Conservation (phyloP, 2,888 invertebrate genomes). For the Cataglyphis altisquamis region DNA sequence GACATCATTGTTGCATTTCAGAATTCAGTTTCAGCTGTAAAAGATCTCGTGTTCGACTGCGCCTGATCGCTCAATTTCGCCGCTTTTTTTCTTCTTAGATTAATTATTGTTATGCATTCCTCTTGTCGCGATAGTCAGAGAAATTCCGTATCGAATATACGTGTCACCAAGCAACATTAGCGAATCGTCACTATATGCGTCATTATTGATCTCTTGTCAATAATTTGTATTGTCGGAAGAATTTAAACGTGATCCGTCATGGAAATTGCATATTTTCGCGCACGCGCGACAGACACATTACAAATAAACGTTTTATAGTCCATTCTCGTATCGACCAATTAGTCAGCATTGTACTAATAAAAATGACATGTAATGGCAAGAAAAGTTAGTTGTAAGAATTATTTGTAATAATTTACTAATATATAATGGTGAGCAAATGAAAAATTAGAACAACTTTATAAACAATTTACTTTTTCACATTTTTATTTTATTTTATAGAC, state of each 20-base stretch:
- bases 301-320: slow-evolving; percentile 30
- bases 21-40: background rate
- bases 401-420: slow-evolving; percentile 5
- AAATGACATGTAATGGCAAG: background rate
- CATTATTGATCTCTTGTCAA: slow-evolving; percentile 25
- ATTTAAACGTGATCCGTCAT: slow-evolving; percentile 30
- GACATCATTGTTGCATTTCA: slow-evolving; percentile 11
- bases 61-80: background rate
- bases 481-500: background rate
- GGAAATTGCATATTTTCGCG: slow-evolving; percentile 15
- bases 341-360: slow-evolving; percentile 3
- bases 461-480: background rate
- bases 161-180: slow-evolving; percentile 32
- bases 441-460: background rate
- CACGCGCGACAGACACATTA: background rate
- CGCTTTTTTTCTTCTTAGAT: slow-evolving; percentile 17
- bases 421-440: background rate
- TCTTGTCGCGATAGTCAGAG: slow-evolving; percentile 23
- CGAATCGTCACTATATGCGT: slow-evolving; percentile 32
- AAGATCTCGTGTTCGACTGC: background rate
- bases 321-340: slow-evolving; percentile 13
- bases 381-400: background rate
- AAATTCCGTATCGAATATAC: slow-evolving; percentile 33
- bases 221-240: slow-evolving; percentile 18
- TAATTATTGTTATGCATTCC: slow-evolving; percentile 27